Percentiles rank a stretch among this genome's conserved stretches.
Conservation (phyloP, 1,140 invertebrate genomes). For the Drosophila gunungcola region DNA sequence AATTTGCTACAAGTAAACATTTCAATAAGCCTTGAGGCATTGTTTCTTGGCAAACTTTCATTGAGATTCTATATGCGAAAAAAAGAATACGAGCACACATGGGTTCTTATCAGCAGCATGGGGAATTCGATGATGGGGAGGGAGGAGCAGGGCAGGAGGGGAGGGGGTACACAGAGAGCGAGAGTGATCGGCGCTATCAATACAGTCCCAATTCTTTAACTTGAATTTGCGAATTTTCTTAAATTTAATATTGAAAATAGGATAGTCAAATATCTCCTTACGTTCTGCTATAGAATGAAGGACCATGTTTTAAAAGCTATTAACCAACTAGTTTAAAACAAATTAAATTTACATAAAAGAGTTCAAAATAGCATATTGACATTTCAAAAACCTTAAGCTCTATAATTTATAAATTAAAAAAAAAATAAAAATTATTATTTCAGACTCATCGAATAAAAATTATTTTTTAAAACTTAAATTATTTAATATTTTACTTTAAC, state of each 20-base stretch:
- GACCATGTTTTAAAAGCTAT: too few species aligned
- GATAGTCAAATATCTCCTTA: too few species aligned
- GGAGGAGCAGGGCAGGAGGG: constrained; percentile 17
- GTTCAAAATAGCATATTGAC: too few species aligned
- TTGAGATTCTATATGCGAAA: constrained; percentile 76
- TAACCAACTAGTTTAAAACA: too few species aligned
- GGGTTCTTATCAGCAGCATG: constrained; percentile 53
- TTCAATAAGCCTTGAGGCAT: constrained; percentile 71
- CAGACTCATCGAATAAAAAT: too few species aligned
- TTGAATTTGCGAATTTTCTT: neutral
- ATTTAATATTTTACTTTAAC: too few species aligned
- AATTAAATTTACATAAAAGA: too few species aligned
- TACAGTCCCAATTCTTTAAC: constrained; percentile 22
- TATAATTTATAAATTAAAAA: too few species aligned
- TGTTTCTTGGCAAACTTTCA: constrained; percentile 77
- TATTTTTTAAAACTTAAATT: too few species aligned
- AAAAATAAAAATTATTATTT: too few species aligned
- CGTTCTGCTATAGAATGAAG: too few species aligned
- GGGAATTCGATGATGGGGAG: constrained; percentile 6
- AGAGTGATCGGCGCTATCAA: constrained; percentile 47
- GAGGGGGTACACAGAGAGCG: constrained; percentile 40
- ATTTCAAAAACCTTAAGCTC: too few species aligned
- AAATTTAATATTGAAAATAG: neutral
- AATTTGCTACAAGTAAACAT: constrained; percentile 73
- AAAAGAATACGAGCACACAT: constrained; percentile 26